Base-by-base conservation (phyloP, 2,113 vertebrate genomes). In the Entomyzon cyanotis region DNA sequence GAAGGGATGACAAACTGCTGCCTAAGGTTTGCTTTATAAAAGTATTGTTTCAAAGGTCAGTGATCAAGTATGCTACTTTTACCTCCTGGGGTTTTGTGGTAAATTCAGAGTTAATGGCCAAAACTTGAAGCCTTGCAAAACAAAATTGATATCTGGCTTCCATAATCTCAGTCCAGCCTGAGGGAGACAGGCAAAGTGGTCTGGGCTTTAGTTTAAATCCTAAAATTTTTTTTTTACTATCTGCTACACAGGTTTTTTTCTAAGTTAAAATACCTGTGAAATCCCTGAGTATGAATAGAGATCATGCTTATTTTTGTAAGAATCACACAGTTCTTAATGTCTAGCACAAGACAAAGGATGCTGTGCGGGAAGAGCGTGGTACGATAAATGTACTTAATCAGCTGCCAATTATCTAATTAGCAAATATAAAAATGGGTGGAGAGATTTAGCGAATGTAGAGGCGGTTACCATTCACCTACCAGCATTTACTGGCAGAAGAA, bases 201-300 rank as follows among this genome's bases (percentile, higher is more conserved):
- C 56, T 76, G 76, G 35, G 23, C 14, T 47, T 91, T 87, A 88
- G 67, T 69, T 87, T 77, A 96, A 84, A 96, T 53, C 30, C 23
- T 69, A 67, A 62, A 2, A 12, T 28, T 1, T 8, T 41, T 82
- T 90, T 89, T 84, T 79, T 65, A 37, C 12, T 78, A 73, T 30
- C 47, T 27, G 2, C 79, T 83, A 10, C 50, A 25, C 6, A 67
- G 18, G 1, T 8, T 89, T 76, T 78, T 68, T 71, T 22, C n/a
- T 35, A 39, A 24, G 33, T 27, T 55, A 41, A 90, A 87, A 44
- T 64, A 81, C 17, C 11, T 11, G 0, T 46, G 65, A 19, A 65
- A 24, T 64, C 60, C 14, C 22, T 7, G 22, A 53, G 3, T 24
- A 12, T 30, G 24, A 81, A 33, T 20, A 52, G n/a, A 35, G 42